Evolutionary conservation across 2,888 invertebrate genomes (phyloP).

Genomic region (Pachycephus smyrnensis): DNA sequence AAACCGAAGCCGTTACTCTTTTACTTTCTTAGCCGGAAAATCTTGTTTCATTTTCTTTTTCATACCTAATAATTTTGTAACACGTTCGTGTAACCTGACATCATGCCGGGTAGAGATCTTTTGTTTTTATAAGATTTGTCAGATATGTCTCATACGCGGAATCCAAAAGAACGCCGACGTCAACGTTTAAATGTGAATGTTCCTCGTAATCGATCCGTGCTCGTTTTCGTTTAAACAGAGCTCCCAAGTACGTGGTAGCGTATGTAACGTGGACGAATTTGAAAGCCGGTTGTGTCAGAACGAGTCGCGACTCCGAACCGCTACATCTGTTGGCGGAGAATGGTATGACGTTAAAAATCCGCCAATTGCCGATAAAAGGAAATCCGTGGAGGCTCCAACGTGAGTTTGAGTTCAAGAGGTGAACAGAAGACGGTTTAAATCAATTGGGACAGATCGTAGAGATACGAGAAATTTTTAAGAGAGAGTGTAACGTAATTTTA

Average conservation of each 20-base stretch:
- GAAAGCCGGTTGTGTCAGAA: not conserved
- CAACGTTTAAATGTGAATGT: not conserved
- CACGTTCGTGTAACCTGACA: not conserved
- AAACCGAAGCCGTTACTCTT: not conserved
- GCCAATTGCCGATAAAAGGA: constrained; percentile 60
- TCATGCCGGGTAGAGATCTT: not conserved
- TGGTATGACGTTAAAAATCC: constrained; percentile 42
- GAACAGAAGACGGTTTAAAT: not conserved
- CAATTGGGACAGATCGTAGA: not conserved
- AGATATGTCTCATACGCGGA: not conserved
- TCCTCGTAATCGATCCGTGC: not conserved
- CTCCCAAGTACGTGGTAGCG: not conserved
- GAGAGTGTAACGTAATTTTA: not conserved
- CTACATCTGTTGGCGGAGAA: constrained; percentile 37
- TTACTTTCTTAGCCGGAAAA: too few species aligned
- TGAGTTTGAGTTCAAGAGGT: constrained; percentile 35
- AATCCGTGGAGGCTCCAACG: constrained; percentile 49
- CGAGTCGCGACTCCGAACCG: not conserved
- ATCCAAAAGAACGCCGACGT: not conserved
- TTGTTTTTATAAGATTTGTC: not conserved
- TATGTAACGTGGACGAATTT: not conserved
- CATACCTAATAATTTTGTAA: not conserved
- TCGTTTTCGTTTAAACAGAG: not conserved
- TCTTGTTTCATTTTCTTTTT: not conserved
- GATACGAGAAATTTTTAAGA: not conserved